Percentiles rank a stretch among this genome's conserved stretches.
These are phyloP conservation scores for Ploceus nigricollis DNA, from an alignment of 2,113 vertebrate genomes.

Conservation along the genomic window DNA sequence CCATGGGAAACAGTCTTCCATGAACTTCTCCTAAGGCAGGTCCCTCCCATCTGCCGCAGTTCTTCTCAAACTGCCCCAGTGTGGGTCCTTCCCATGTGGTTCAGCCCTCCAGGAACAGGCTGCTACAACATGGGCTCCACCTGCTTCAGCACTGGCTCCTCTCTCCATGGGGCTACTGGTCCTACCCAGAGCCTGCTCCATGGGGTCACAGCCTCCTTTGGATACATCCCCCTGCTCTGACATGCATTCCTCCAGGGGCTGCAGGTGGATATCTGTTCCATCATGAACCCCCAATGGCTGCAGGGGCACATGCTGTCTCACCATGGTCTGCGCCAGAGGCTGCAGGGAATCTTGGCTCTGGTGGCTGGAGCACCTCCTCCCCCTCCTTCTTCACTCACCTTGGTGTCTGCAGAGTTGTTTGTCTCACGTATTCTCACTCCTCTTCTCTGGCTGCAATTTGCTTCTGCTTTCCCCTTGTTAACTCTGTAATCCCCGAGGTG, in stretches of 20 bases:
- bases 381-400: background rate
- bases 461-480: background rate
- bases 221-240: background rate
- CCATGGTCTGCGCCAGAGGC: fast-evolving
- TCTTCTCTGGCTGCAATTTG: background rate
- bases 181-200: background rate
- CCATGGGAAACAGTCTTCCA: background rate
- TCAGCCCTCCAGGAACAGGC: background rate
- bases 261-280: background rate
- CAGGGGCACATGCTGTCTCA: background rate
- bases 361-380: background rate
- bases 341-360: fast-evolving
- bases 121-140: background rate
- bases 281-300: fast-evolving
- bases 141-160: background rate
- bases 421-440: background rate
- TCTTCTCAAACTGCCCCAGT: background rate
- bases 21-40: background rate
- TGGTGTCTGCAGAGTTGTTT: background rate
- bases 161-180: background rate
- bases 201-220: background rate
- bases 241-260: fast-evolving
- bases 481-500: background rate
- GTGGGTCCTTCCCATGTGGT: fast-evolving
- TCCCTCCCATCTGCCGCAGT: background rate